A percentile compares a stretch with the other conserved stretches of the same genome.
phyloP scores from a whole-genome alignment of 2,888 invertebrate species.

The Seladonia tumulorum region DNA sequence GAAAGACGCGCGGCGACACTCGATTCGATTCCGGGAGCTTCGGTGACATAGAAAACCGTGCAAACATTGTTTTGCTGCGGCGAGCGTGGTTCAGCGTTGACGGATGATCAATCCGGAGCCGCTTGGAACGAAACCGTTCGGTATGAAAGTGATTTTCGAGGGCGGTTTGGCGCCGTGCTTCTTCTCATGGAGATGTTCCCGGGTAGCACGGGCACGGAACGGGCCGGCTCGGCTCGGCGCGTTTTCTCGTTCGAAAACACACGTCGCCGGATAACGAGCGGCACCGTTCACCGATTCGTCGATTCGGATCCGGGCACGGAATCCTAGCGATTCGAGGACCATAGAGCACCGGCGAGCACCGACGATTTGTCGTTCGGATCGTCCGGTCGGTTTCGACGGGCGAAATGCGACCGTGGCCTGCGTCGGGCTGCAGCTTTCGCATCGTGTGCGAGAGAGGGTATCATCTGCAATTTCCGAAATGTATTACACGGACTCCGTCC shows the following conservation, averaged over 20 bases:
- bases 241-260: constrained; percentile 35
- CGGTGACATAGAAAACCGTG: not conserved
- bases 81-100: not conserved
- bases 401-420: constrained; percentile 62
- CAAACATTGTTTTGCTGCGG: not conserved
- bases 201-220: not conserved
- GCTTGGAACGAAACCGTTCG: not conserved
- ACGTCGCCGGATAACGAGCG: constrained; percentile 38
- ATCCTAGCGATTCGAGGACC: constrained; percentile 47
- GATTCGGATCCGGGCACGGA: constrained; percentile 18
- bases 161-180: not conserved
- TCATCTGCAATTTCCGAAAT: constrained; percentile 73
- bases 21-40: not conserved
- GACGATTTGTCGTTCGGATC: constrained; percentile 69
- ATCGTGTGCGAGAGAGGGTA: constrained; percentile 40
- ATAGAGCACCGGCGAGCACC: constrained; percentile 46
- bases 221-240: not conserved
- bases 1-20: not conserved
- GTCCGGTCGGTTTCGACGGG: constrained; percentile 50
- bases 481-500: constrained; percentile 71
- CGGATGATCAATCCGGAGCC: not conserved
- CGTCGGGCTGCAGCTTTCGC: constrained; percentile 19
- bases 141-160: not conserved
- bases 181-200: constrained; percentile 19
- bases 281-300: constrained; percentile 35